Evolutionary conservation across 2,797 vertebrate genomes (phyloP).

Genomic region (Lepilemur septentrionalis): DNA sequence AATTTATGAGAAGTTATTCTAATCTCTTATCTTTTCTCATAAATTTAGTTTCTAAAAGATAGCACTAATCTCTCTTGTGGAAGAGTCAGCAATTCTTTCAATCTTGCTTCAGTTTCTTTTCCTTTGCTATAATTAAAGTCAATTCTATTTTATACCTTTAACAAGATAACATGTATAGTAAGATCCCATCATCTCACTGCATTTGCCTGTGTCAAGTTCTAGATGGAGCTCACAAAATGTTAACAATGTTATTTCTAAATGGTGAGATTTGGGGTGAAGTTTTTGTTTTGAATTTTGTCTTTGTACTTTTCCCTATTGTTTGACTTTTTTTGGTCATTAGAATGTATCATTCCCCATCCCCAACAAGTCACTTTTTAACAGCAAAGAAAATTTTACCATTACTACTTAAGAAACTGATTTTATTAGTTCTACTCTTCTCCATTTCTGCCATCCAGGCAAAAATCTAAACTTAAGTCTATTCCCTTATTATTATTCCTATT

Average conservation of each 20-base stretch:
- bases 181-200: not conserved
- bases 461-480: not conserved
- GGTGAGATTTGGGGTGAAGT: not conserved
- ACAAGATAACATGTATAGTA: not conserved
- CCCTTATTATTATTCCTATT: not conserved
- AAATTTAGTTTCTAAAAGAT: not conserved
- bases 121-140: not conserved
- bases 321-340: not conserved
- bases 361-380: not conserved
- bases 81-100: not conserved
- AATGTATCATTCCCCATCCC: not conserved
- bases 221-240: not conserved
- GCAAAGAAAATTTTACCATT: not conserved
- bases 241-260: not conserved
- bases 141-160: constrained; percentile 7
- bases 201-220: not conserved
- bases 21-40: not conserved
- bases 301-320: not conserved
- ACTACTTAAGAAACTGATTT: not conserved
- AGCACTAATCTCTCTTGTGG: not conserved
- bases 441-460: not conserved
- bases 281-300: not conserved
- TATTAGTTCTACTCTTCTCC: not conserved
- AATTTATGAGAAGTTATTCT: not conserved
- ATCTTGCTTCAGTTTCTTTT: not conserved